Evolutionary conservation across 2,797 vertebrate species (phyloP), one percentile per base, ranked within the genome.

Genomic region (Sebastes dallii): DNA sequence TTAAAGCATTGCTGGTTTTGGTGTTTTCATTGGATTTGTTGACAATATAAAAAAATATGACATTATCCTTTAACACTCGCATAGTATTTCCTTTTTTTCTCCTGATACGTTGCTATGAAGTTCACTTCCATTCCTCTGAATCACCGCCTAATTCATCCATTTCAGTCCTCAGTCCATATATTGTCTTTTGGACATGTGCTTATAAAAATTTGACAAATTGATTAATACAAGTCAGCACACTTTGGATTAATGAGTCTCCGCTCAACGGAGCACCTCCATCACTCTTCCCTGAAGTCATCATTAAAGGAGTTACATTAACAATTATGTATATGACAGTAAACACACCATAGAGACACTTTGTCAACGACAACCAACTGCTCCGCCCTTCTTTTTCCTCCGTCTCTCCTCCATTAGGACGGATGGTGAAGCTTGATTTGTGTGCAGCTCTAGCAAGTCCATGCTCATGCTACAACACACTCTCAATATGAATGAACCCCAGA

Each of bases 401-500:
- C 34, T 36, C 58, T 73, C 64, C 52, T 59, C 66, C 56, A 67
- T 36, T 24, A 46, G 58, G 55, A 69, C 68, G 62, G 77, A 68
- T 73, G 69, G 81, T 72, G 32, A 46, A 81, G 66, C 67, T 55
- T 83, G 75, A 87, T 81, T 50, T 72, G n/a, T 68, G 36, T 54
- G 72, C 58, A 69, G 80, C 80, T 77, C 69, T 71, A 71, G 67
- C 34, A 61, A 11, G 52, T 61, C 54, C 64, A 24, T 3, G 55
- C 69, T 68, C 46, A 36, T 54, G 32, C 79, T 20, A 32, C 30
- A 62, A 65, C 32, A 22, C 61, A 62, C 81, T 67, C 83, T 36
- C 73, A 74, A 78, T 85, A 79, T 86, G 66, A 88, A 87, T 85
- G 78, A 86, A 86, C 85, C 86, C 52, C 67, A 60, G 77, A 66